Percentiles rank a stretch among this genome's conserved stretches.
These are phyloP conservation scores for Nomada lathburiana DNA, from an alignment of 2,888 invertebrate genomes.

Conservation along the genomic window DNA sequence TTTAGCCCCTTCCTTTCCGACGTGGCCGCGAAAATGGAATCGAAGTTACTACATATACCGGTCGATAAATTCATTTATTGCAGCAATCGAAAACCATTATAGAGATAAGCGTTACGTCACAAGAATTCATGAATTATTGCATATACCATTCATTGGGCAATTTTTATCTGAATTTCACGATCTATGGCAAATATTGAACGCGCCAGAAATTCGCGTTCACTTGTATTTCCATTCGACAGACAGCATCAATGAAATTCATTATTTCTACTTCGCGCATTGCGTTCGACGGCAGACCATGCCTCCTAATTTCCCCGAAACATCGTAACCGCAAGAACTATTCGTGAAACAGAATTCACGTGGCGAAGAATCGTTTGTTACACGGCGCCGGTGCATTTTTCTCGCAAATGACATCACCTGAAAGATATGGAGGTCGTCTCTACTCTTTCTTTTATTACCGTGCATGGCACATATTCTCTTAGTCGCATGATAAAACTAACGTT, in stretches of 20 bases:
- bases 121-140: background rate
- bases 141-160: background rate
- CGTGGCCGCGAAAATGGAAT: no score
- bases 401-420: slow-evolving; percentile 1
- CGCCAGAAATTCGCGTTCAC: background rate
- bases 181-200: background rate
- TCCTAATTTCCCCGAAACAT: no score
- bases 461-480: slow-evolving; percentile 10
- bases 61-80: no score
- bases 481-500: background rate
- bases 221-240: background rate
- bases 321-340: no score
- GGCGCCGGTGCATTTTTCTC: background rate
- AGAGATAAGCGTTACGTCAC: background rate
- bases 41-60: no score
- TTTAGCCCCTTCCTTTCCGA: no score
- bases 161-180: background rate
- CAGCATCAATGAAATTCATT: background rate
- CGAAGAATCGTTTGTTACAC: background rate
- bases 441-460: background rate
- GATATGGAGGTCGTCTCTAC: slow-evolving; percentile 17
- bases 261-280: background rate
- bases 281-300: background rate
- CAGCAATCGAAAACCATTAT: no score
- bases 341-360: background rate